Evolutionary conservation across 2,888 invertebrate genomes (phyloP), one percentile per base, ranked within the genome.

Genomic region (Microdon myrmicae): DNA sequence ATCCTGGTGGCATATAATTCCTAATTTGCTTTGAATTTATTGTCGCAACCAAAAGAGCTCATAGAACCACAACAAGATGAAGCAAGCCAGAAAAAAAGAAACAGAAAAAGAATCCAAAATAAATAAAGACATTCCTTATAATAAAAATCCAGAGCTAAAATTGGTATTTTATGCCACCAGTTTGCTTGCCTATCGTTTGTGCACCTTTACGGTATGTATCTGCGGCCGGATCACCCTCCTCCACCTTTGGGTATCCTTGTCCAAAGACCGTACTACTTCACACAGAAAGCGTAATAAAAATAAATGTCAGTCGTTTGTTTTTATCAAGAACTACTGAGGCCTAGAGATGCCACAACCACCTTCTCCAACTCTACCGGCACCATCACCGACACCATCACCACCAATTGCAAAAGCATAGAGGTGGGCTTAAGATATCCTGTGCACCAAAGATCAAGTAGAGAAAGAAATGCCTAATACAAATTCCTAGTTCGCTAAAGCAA

Each of bases 291-390:
- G 72, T 79, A 79, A 79, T 79, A 79, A 79, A 79, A 79, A 79
- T 76, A 79, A 79, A 79, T 79, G 79, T 79, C 74, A 74, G 77
- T 78, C 76, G 78, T 79, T 79, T 77, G 75, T 79, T 78, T 78
- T 76, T 75, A 73, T 76, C 76, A 76, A 70, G 72, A 70, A 68
- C 68, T 60, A 64, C 58, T 58, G 64, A 64, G 45, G 64, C 64
- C 64, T 64, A 64, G 64, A 54, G 54, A 49, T 20, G 49, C 31
- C 28, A 22, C 20, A 68, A 48, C 16, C 41, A 44, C 44, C 38
- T 43, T 22, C 8, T 10, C 35, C 44, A 16, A 9, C 19, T 51
- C 9, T 10, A 29, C 31, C 28, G 29, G n/a, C 9, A 32, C 9
- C 26, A 14, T 29, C 8, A 43, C 26, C 25, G 4, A 13, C 19